These are phyloP conservation scores for Pelobates fuscus DNA, from an alignment of 2,113 vertebrate species.

Conservation along the genomic window DNA sequence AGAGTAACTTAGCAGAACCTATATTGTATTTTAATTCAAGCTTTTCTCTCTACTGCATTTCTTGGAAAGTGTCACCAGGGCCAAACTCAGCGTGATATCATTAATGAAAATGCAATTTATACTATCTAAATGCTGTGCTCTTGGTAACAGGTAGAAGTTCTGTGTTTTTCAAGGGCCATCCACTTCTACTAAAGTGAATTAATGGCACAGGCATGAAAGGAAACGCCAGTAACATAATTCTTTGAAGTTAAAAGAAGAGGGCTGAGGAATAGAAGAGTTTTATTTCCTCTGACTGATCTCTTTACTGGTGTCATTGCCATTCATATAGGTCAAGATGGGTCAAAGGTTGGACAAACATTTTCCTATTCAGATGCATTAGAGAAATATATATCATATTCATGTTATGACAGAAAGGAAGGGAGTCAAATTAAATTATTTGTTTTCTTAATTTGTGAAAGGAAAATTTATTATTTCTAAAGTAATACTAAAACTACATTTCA, in stretches of 20 bases:
- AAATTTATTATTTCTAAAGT: no score
- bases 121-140: slow-evolving; percentile 1
- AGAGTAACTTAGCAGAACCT: slow-evolving; percentile 26
- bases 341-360: neutral
- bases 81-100: slow-evolving; percentile 13
- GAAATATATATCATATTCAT: no score
- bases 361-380: no score
- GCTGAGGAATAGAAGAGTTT: neutral
- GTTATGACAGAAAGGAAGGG: no score
- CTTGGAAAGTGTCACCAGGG: slow-evolving; percentile 4
- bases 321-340: neutral
- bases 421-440: no score
- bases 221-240: neutral
- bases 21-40: slow-evolving; percentile 2
- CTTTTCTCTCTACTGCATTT: slow-evolving; percentile 2
- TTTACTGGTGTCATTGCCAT: neutral
- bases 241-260: neutral
- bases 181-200: neutral
- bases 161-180: neutral
- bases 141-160: slow-evolving; percentile 17
- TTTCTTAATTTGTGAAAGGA: no score
- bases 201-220: neutral
- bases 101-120: slow-evolving; percentile 3
- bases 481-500: no score
- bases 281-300: neutral